phyloP scores from a whole-genome alignment of 1,140 invertebrate genomes.

The Drosophila pachea region DNA sequence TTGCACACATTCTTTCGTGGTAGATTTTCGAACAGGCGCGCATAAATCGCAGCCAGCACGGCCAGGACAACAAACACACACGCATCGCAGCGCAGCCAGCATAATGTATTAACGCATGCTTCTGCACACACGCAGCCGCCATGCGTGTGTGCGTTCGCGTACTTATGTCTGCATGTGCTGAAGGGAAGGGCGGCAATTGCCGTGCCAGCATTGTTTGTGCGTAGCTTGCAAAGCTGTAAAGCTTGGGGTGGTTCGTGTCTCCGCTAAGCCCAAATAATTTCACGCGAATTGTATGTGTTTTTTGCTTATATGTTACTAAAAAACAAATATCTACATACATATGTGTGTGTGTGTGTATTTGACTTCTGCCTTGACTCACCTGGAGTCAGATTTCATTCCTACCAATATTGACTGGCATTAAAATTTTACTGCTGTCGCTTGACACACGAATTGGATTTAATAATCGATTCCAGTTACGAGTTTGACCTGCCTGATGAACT shows the following conservation, averaged over 20 bases:
- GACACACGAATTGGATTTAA: no score
- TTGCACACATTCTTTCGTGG: slow-evolving; percentile 78
- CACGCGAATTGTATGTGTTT: no score
- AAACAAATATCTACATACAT: no score
- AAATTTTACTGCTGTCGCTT: no score
- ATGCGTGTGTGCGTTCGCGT: slow-evolving; percentile 1
- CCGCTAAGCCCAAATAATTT: not conserved
- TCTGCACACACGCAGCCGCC: slow-evolving; percentile 29
- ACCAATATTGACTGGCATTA: no score
- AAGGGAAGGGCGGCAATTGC: slow-evolving; percentile 1
- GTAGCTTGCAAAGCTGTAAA: slow-evolving; percentile 31
- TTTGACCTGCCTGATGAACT: no score
- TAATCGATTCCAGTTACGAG: no score
- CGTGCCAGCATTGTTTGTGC: slow-evolving; percentile 8
- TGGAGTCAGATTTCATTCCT: no score
- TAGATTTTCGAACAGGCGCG: slow-evolving; percentile 68
- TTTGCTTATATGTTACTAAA: no score
- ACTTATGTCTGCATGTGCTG: not conserved
- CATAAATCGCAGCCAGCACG: slow-evolving; percentile 38
- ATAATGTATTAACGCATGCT: slow-evolving; percentile 44
- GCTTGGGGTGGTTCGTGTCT: slow-evolving; percentile 21
- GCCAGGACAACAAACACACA: slow-evolving; percentile 32
- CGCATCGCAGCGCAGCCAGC: slow-evolving; percentile 6
- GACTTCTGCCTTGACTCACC: no score
- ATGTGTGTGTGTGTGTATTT: no score